These are phyloP conservation scores for Ophion slaviceki DNA, from an alignment of 2,888 invertebrate species.

Conservation along the genomic window DNA sequence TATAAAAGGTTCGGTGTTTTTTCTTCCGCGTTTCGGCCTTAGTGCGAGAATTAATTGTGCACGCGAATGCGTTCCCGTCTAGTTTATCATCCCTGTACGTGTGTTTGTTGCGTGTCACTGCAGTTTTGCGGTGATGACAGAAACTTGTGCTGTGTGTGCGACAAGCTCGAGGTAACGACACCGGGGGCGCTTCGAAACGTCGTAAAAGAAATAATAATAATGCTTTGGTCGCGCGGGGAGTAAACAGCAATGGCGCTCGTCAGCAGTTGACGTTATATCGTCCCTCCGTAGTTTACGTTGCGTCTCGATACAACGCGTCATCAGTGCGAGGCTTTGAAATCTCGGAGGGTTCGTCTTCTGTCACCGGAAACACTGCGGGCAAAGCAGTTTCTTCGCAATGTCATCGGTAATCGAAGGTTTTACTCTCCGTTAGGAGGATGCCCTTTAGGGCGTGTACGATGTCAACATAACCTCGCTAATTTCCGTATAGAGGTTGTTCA, in stretches of 20 bases:
- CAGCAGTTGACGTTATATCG: conserved; percentile 14
- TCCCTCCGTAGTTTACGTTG: background rate
- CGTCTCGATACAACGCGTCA: background rate
- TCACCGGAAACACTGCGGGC: background rate
- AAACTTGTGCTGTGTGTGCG: conserved; percentile 11
- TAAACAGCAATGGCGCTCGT: conserved; percentile 50
- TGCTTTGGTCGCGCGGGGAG: background rate
- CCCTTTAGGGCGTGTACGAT: no score
- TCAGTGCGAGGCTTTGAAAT: background rate
- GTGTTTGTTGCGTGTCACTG: conserved; percentile 8
- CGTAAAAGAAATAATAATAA: conserved; percentile 3
- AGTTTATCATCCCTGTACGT: background rate
- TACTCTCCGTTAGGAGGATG: no score
- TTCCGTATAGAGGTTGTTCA: no score
- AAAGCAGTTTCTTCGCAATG: background rate
- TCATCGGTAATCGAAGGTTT: background rate
- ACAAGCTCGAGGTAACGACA: background rate
- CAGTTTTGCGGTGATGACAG: conserved; percentile 6
- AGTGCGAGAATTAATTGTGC: conserved; percentile 36
- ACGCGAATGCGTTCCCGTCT: conserved; percentile 8
- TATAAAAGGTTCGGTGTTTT: conserved; percentile 13
- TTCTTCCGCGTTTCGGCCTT: background rate
- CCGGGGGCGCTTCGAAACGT: conserved; percentile 17
- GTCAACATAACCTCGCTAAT: no score
- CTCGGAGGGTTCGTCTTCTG: background rate